Evolutionary conservation across 1,140 invertebrate genomes (phyloP), one percentile per base, ranked within the genome.

Genomic region (Phenacoccus solenopsis): DNA sequence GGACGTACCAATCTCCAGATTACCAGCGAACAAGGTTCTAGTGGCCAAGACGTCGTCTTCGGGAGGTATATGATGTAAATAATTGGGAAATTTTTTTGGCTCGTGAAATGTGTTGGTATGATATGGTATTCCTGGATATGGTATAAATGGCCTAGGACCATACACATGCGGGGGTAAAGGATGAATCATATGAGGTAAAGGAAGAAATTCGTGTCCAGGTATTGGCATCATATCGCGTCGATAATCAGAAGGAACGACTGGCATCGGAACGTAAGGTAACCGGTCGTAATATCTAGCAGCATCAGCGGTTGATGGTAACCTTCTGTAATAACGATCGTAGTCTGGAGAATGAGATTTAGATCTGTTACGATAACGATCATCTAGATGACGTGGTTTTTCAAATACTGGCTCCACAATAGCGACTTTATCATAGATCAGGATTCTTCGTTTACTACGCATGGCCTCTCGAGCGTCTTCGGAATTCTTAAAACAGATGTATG

Each of bases 41-140:
- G 95, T 98, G 0, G 96, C 93, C 20, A 97, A 81, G 1, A 94
- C 93, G 82, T 98, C 96, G 79, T 98, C 94, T 80, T 98, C 95
- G 7, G 95, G 95, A 69, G 91, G 87, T 0, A 97, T 88, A 79
- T 98, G 95, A 78, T 97, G 93, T 30, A 97, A 81, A 78, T 98
- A 97, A 80, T 97, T 96, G 0, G 95, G 94, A 77, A 98, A 98
- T 79, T 97, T 97, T 79, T 95, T 93, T 77, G 94, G 94, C 73
- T 90, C 93, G 78, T 93, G 90, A 2, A 87, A 82, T 74, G 90
- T 87, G 59, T 90, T 88, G 77, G 89, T 91, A 12, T 85, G 86
- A 38, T 86, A 82, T 72, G 84, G 82, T 1, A 88, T 81, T 49
- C 75, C 73, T 49, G 72, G 73, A 7, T 89, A 88, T 78, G 87